phyloP scores from a whole-genome alignment of 2,113 vertebrate genomes.

The Menidia beryllina region DNA sequence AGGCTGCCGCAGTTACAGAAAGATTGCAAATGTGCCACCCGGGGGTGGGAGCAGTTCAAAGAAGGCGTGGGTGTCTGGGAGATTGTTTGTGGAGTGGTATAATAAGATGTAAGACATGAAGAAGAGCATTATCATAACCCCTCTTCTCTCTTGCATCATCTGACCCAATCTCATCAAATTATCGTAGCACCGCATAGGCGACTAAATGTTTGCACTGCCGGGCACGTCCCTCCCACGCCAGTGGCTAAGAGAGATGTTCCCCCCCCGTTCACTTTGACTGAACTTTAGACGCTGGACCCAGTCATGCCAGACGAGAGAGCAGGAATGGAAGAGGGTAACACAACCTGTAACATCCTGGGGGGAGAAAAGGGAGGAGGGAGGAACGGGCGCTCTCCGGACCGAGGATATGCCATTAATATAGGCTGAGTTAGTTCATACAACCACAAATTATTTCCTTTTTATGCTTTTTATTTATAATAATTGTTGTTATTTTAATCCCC shows the following conservation, averaged over 20 bases:
- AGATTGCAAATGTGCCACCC: slow-evolving; percentile 61
- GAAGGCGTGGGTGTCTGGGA: slow-evolving; percentile 48
- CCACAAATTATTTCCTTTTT: background rate
- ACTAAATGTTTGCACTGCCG: slow-evolving; percentile 49
- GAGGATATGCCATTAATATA: background rate
- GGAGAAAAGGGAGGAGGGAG: background rate
- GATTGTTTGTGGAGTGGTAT: slow-evolving; percentile 58
- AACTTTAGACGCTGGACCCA: slow-evolving; percentile 64
- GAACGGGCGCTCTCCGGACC: slow-evolving; percentile 3
- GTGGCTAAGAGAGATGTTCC: slow-evolving; percentile 47
- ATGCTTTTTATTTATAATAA: background rate
- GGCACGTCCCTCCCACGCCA: slow-evolving; percentile 50
- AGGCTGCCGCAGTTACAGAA: slow-evolving; percentile 46
- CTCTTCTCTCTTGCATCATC: slow-evolving; percentile 72
- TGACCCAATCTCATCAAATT: slow-evolving; percentile 75
- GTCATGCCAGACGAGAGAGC: slow-evolving; percentile 48
- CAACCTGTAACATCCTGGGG: slow-evolving; percentile 56
- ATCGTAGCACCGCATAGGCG: slow-evolving; percentile 69
- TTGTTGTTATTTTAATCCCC: background rate
- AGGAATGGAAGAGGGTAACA: slow-evolving; percentile 48
- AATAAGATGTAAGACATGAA: slow-evolving; percentile 68
- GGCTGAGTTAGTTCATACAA: background rate
- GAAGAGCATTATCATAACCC: slow-evolving; percentile 65
- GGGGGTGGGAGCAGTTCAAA: slow-evolving; percentile 63
- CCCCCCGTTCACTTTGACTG: slow-evolving; percentile 58